Percentiles rank a stretch among this genome's conserved stretches.
These are phyloP conservation scores for Pelodiscus sinensis DNA, from an alignment of 2,113 vertebrate genomes.

Conservation along the genomic window DNA sequence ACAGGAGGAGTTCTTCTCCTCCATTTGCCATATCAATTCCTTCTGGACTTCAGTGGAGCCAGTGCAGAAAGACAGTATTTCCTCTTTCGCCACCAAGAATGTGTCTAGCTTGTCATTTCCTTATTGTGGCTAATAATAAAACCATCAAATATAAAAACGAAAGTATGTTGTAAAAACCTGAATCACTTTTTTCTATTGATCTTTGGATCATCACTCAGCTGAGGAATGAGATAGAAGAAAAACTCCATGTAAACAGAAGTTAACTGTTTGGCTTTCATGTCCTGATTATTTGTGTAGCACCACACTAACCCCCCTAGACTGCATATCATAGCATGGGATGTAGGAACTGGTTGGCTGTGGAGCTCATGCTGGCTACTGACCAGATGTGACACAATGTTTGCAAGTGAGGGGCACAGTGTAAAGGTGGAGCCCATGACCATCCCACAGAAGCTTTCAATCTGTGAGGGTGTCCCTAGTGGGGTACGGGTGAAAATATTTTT, in stretches of 20 bases:
- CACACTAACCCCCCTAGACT: background rate
- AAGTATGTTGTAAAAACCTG: background rate
- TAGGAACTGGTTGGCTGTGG: background rate
- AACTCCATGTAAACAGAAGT: background rate
- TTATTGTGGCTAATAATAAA: background rate
- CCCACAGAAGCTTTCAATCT: no score
- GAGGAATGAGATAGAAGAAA: background rate
- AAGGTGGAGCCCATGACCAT: no score
- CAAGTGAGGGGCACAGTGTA: no score
- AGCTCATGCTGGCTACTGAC: background rate
- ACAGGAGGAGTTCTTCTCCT: background rate
- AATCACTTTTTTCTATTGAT: background rate
- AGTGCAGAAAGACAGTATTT: background rate
- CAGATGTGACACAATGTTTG: background rate
- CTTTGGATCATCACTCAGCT: background rate
- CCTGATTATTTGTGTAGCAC: accelerated
- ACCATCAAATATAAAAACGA: accelerated
- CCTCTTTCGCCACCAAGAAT: background rate
- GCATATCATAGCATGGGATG: background rate
- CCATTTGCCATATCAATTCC: background rate
- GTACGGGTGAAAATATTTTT: no score
- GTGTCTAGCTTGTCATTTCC: background rate
- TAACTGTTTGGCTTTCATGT: background rate
- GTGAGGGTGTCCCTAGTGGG: no score
- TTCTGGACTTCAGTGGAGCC: background rate